A percentile compares a stretch with the other conserved stretches of the same genome.
phyloP scores from a whole-genome alignment of 2,797 vertebrate genomes.

The Rhinella marina region DNA sequence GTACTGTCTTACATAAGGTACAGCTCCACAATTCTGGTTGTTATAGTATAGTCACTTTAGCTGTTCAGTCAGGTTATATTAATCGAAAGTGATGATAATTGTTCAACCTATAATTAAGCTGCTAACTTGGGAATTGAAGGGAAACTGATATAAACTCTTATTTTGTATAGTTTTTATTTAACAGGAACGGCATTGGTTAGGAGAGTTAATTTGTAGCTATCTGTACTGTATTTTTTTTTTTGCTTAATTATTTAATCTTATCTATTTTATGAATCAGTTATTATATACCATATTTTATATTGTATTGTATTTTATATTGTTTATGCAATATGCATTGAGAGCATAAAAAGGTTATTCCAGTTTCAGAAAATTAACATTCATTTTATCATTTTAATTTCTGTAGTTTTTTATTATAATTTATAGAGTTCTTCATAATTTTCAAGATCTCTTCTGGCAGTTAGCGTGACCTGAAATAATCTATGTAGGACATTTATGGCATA shows the following conservation, averaged over 20 bases:
- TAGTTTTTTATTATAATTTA: too few relatives aligned
- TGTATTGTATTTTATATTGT: not conserved
- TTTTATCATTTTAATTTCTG: too few relatives aligned
- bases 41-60: not conserved
- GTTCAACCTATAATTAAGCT: not conserved
- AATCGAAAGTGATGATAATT: not conserved
- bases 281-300: too few relatives aligned
- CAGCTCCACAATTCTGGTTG: slow-evolving; percentile 4
- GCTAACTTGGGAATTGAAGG: not conserved
- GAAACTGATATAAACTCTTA: not conserved
- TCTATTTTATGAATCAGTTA: not conserved
- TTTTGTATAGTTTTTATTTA: not conserved
- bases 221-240: not conserved
- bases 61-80: not conserved
- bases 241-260: not conserved
- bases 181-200: not conserved
- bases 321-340: not conserved
- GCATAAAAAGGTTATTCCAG: too few relatives aligned
- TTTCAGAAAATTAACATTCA: too few relatives aligned
- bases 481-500: too few relatives aligned
- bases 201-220: not conserved
- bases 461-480: too few relatives aligned
- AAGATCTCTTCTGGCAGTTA: too few relatives aligned
- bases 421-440: too few relatives aligned
- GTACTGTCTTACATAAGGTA: not conserved